Evolutionary conservation across 92 coral and sea anemone species (phyloP), one percentile per base, ranked within the genome.

Genomic region (Epizoanthus fatuus): DNA sequence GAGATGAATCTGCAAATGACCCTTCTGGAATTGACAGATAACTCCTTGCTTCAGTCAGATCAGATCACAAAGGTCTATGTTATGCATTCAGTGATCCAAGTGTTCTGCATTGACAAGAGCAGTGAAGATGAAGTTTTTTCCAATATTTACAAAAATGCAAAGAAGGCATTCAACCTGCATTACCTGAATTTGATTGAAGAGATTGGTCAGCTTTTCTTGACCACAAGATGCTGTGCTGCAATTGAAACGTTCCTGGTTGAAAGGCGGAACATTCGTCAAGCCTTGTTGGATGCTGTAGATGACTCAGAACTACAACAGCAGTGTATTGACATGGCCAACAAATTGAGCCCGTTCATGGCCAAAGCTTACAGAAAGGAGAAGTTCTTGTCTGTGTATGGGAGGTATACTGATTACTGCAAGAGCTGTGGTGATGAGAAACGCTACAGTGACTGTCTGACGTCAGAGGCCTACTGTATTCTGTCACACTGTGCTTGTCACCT

Each of bases 401-500:
- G 80, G 5, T 91, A 91, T 71, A 90, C 97, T 39, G 84, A 90
- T 9, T 35, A 87, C 53, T 97, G 98, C 75, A 86, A 92, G 82
- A 67, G 87, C 40, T 81, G 66, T 39, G 88, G 87, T 3, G 95
- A 96, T 83, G 76, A 87, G 84, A 96, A 90, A 59, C 87, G 97
- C 11, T 91, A 93, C 84, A 89, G 98, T 65, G 89, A 96, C 73
- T 93, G 96, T 62, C 81, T 96, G 80, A 92, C 94, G 1, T 89
- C 98, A 4, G 98, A 93, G 59, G 99, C 98, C 22, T 97, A 95
- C 81, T 93, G 96, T 81, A 92, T 95, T 70, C 88, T 92, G 59
- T 92, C 96, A 2, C 98, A 97, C 56, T 97, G 99, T 81, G 96
- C 98, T 4, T 97, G 99, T 25, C 97, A 91, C 70, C 93, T 92